Evolutionary conservation across 2,888 invertebrate genomes (phyloP), one percentile per base, ranked within the genome.

Genomic region (Fissipunctia ypsillon): DNA sequence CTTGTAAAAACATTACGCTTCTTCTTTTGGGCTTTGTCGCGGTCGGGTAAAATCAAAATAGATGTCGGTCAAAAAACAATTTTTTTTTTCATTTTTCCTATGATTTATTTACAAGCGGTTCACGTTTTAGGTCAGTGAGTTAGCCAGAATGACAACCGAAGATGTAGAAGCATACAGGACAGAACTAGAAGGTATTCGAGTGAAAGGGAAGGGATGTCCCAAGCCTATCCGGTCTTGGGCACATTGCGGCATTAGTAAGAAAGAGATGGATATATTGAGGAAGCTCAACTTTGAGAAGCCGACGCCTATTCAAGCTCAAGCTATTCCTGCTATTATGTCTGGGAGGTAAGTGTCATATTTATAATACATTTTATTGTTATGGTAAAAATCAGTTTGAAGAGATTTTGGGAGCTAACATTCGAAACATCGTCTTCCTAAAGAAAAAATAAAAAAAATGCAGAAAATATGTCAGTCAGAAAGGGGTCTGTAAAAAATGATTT

Each of bases 301-400:
- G 0, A 99, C 99, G 1, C 99, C 99, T 0, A 99, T 99, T 89
- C 99, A 99, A 95, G 98, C 99, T 70, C 99, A 99, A 95, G 99
- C 99, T 4, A 98, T 99, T 90, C 99, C 99, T 7, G 98, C 99
- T 41, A 98, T 99, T 78, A 99, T 99, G 99, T 98, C 98, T 66
- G 98, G 98, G 83, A 97, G 99, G 96, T 96, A 87, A 88, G 83
- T 74, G 19, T 52, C 9, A 19, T 19, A 3, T 61, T 69, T 63
- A 35, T 59, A 7, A 14, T 35, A 35, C 2, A 22, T 12, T 28
- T 0, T 22, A 12, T 1, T 25, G n/a, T 48, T n/a, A 48, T 12
- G 3, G 7, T 19, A 28, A 28, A 12, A 28, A 9, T 22, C 14
- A 10, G 28, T 28, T 61, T 12, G 0, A 41, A 41, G 7, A 22